Evolutionary conservation across 2,888 invertebrate genomes (phyloP), one percentile per base, ranked within the genome.

Genomic region (Mylabris sibirica): DNA sequence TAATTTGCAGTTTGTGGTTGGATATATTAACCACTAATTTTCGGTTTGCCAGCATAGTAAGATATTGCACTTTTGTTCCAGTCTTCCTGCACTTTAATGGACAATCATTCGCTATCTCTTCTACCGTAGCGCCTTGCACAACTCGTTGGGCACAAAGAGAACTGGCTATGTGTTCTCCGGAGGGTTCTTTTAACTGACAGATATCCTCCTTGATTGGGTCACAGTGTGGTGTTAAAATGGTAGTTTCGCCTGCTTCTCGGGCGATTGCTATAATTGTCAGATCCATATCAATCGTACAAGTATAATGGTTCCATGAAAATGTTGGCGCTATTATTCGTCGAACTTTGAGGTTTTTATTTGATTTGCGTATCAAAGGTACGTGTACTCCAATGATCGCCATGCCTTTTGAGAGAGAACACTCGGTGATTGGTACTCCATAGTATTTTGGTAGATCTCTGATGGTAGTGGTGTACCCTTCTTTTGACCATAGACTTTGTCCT

Each of bases 201-300:
- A 49, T 49, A 2, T 49, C 44, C 0, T 49, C 20, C 17, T 20
- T 20, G n/a, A 8, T 4, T 11, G n/a, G 41, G 14, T 41, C 41
- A n/a, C 41, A 41, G 3, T 5, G 41, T 2, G 41, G 41, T 0
- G 41, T n/a, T 3, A 41, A n/a, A 3, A 41, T 41, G 14, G n/a
- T 41, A 2, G n/a, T n/a, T 0, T n/a, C 4, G 1, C 4, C 14
- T 1, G n/a, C 4, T 0, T 1, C 6, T 5, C 5, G 12, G 4
- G 41, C 3, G 0, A n/a, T 41, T 0, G 41, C 41, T 2, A 41
- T 41, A 1, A 41, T n/a, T 3, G 14, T 14, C 5, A 41, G n/a
- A 4, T 41, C n/a, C 5, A n/a, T 41, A 3, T n/a, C 4, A 5
- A 41, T n/a, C 1, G n/a, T 5, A 14, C 41, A 41, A 1, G n/a